Evolutionary conservation across 2,113 vertebrate genomes (phyloP), one percentile per base, ranked within the genome.

Genomic region (Saccopteryx bilineata): DNA sequence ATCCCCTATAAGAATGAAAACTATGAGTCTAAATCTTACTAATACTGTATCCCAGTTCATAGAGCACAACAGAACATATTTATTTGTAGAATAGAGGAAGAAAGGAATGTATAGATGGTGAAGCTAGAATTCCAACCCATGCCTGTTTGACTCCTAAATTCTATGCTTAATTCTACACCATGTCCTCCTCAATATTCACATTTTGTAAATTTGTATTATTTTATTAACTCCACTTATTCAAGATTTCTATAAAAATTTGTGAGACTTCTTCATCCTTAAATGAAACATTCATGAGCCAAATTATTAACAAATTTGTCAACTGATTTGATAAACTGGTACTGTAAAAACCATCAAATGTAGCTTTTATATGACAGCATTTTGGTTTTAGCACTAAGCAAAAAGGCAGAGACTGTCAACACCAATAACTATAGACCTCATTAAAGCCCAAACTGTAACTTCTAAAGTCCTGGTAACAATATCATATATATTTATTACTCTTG

Each of bases 361-460:
- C 26, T 88, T 96, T 94, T 48, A 95, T 76, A 90, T 10, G 19
- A 81, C 50, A 91, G 24, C 5, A 78, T 75, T 94, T 85, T 82
- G n/a, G 48, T 63, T 81, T 94, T 86, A 95, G n/a, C 58, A 14
- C 69, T 91, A 89, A 96, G 52, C 5, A 65, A 63, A 96, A 96
- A 79, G 82, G 78, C 87, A 87, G 85, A 85, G 85, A 76, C 33
- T 94, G 81, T 97, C 79, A 69, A 94, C 82, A 93, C 48, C 95
- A 91, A 71, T 95, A 96, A 95, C 46, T 39, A 31, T 1, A 95
- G 52, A 68, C 24, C 71, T 92, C 61, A 82, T 66, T 96, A 94
- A 86, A 97, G 80, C 74, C 46, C 50, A 56, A 95, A 93, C 48
- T 68, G 28, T 83, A 96, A 76, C 76, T 93, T 94, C 66, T 56